Base-by-base conservation (phyloP, 2,888 invertebrate genomes). In the Eilema caniola region DNA sequence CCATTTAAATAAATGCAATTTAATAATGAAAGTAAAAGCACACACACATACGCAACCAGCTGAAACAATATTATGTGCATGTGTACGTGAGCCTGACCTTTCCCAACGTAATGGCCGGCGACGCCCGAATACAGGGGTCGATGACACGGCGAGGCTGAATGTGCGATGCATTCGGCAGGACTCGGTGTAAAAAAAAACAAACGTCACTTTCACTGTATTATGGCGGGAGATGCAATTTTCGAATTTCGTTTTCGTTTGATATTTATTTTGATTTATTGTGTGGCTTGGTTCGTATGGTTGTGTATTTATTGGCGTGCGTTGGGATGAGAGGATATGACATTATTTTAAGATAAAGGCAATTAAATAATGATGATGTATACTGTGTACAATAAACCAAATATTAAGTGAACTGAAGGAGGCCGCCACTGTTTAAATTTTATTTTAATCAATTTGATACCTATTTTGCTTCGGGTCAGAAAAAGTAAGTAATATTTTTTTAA, bases 71-170 rank as follows among this genome's bases (percentile, higher is more conserved):
- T 57, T 12, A 33, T 24, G 53, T 78, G 74, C 67, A 76, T 76
- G 82, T 85, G 83, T 85, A 86, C 83, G 88, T 89, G 90, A 83
- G 86, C 90, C 92, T 95, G 94, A 95, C 95, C 95, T 95, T 94
- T 91, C 93, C 85, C 93, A 95, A 94, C 90, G 85, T 85, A 90
- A 90, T 91, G 88, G 88, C 85, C 89, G 89, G 84, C 86, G 89
- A 85, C 90, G 90, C 88, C 93, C 94, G 92, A 94, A 95, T 90
- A 90, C 91, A 84, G 86, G 83, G 93, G 91, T 91, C 93, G 86
- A 85, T 88, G 93, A 92, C 92, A 87, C 87, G 83, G 84, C 88
- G 92, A 91, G 93, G 92, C 91, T 90, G 90, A 89, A 88, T 89
- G 87, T 80, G 82, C 85, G 80, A 80, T 88, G 91, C 92, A 91